Conservation (phyloP, 2,113 vertebrate genomes). For the Rousettus leschenaultii region DNA sequence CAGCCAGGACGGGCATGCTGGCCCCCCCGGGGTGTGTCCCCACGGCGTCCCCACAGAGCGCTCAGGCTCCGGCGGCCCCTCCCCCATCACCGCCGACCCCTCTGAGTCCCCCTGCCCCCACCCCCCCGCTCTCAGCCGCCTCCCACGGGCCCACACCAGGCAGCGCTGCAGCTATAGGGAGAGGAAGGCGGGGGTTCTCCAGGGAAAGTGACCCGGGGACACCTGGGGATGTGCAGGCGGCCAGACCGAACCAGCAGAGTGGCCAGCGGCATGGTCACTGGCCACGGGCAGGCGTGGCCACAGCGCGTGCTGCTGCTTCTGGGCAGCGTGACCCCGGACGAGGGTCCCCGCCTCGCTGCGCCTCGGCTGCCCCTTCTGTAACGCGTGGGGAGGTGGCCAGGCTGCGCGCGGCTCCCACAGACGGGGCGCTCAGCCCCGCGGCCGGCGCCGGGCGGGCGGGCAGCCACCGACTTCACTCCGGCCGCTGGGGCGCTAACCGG, state of each 20-base stretch:
- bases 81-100: not conserved
- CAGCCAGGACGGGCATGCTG: not conserved
- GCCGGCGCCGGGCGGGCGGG: rapidly evolving
- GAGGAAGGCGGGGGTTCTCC: not conserved
- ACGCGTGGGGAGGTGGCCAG: rapidly evolving
- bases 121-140: rapidly evolving
- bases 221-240: rapidly evolving
- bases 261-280: rapidly evolving
- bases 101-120: rapidly evolving
- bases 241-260: rapidly evolving
- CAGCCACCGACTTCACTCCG: rapidly evolving
- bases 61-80: rapidly evolving
- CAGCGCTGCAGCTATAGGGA: rapidly evolving
- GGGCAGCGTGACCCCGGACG: rapidly evolving
- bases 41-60: rapidly evolving
- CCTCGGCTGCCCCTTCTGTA: rapidly evolving
- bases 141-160: too few species aligned
- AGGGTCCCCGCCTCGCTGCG: rapidly evolving
- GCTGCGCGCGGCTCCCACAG: rapidly evolving
- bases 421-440: rapidly evolving
- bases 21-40: not conserved
- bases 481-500: rapidly evolving
- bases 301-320: not conserved
- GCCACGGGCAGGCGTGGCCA: not conserved
- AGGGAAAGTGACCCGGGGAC: rapidly evolving